Conservation (phyloP, 2,797 vertebrate species). For the Anguilla pacifica region DNA sequence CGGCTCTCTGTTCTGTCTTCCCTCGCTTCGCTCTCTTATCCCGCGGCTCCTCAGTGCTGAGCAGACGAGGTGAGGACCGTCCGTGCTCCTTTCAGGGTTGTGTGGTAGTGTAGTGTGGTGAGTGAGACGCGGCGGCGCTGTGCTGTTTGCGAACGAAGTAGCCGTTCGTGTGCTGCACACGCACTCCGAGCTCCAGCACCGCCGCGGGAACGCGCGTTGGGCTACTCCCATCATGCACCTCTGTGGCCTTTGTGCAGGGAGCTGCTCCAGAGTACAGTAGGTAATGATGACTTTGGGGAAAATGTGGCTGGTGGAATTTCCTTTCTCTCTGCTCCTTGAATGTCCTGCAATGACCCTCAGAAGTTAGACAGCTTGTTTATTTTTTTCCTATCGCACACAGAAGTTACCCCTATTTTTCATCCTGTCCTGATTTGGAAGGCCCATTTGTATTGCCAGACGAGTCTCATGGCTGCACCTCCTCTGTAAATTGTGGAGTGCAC, state of each 20-base stretch:
- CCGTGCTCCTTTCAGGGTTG: conserved; percentile 30
- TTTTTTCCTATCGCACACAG: background rate
- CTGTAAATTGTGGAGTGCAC: background rate
- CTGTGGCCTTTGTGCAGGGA: background rate
- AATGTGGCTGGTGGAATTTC: background rate
- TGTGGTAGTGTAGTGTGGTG: conserved; percentile 4
- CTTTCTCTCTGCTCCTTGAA: background rate
- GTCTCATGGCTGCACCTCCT: background rate
- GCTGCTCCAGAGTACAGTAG: background rate
- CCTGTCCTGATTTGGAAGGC: background rate
- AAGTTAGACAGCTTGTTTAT: background rate
- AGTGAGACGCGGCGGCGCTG: conserved; percentile 8
- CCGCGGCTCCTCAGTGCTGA: conserved; percentile 91
- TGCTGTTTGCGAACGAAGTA: background rate
- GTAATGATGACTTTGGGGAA: background rate
- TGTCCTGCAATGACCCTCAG: background rate
- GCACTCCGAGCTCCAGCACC: background rate
- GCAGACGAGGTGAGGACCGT: conserved; percentile 93
- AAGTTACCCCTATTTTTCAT: background rate
- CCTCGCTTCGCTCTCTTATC: conserved; percentile 63
- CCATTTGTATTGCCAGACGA: background rate
- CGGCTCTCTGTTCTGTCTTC: conserved; percentile 50
- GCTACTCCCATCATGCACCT: background rate
- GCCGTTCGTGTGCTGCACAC: background rate
- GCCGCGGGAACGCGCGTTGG: background rate